These are phyloP conservation scores for Forficula auricularia DNA, from an alignment of 1,140 invertebrate genomes.

Conservation along the genomic window DNA sequence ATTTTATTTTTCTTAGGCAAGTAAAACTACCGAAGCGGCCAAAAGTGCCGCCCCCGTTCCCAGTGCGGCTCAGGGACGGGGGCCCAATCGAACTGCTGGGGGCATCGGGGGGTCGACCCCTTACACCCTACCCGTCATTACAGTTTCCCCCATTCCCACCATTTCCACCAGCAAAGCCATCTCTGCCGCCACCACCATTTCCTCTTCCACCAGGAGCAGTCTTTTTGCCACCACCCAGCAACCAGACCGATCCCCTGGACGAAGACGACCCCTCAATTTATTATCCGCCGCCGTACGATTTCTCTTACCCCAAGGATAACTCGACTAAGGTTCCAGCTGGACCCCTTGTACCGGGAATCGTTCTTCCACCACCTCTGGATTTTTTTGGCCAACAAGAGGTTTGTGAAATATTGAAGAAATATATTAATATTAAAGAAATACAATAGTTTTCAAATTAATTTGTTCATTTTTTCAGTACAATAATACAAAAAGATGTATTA, in stretches of 20 bases:
- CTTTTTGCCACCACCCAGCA: slow-evolving; percentile 47
- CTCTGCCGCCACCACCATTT: slow-evolving; percentile 19
- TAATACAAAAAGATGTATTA: too few species aligned
- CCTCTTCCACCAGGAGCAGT: slow-evolving; percentile 44
- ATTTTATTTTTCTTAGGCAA: slow-evolving; percentile 31
- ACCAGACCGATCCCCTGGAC: slow-evolving; percentile 56
- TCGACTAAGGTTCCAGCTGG: slow-evolving; percentile 58
- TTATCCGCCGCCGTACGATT: slow-evolving; percentile 76
- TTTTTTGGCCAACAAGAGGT: slow-evolving; percentile 44
- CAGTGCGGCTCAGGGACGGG: slow-evolving; percentile 59
- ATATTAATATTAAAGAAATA: too few species aligned
- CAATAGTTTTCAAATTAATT: too few species aligned
- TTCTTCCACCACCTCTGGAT: slow-evolving; percentile 67
- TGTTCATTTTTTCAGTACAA: too few species aligned
- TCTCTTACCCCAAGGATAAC: slow-evolving; percentile 57
- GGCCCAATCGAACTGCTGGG: slow-evolving; percentile 57
- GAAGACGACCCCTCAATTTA: slow-evolving; percentile 78
- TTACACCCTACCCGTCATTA: slow-evolving; percentile 25
- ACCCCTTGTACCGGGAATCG: slow-evolving; percentile 69
- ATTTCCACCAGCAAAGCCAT: too few species aligned
- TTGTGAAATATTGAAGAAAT: not conserved
- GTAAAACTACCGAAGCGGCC: slow-evolving; percentile 56
- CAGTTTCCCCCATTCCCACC: too few species aligned
- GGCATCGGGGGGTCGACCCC: slow-evolving; percentile 20
- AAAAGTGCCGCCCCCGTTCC: slow-evolving; percentile 72